Evolutionary conservation across 2,113 vertebrate species (phyloP), one percentile per base, ranked within the genome.

Genomic region (Podocnemis expansa): DNA sequence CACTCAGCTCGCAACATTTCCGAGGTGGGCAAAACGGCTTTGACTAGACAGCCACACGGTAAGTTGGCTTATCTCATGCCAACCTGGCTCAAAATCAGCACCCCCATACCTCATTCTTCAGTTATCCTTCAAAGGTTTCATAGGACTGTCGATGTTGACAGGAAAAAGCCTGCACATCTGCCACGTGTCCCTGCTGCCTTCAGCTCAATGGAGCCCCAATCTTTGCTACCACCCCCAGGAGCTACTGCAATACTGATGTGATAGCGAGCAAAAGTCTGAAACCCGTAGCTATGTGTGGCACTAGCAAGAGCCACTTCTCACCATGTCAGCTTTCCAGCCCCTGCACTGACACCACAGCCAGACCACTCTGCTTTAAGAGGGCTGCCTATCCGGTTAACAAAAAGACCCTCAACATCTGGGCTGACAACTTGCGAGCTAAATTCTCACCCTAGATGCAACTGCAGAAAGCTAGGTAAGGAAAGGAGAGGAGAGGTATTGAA

Each of bases 321-420:
- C 84, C 49, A 54, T 1, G 31, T 56, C 90, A 86, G 87, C 82
- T 83, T 55, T n/a, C 34, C 3, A 13, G 58, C 41, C 70, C 38
- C 38, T 13, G 73, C 70, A 55, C 0, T 19, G 63, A 47, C 82
- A n/a, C 3, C 0, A 27, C 24, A 13, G 0, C 52, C 87, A 88
- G 80, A 81, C 73, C n/a, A 38, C 56, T 49, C 52, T n/a, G 70
- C 6, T 87, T 55, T 5, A 22, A 88, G 78, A 78, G 25, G 1
- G 3, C 17, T 31, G 43, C 27, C 75, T 43, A 75, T 43, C 8
- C 54, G 43, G 80, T 80, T 80, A 92, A 80, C 2, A 54, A 89
- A 90, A 49, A 38, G 55, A 45, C 45, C 80, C 34, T 43, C 49
- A 63, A 85, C 38, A 17, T 43, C 38, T 1, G 22, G 51, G 63